These are phyloP conservation scores for Gymnodraco acuticeps DNA, from an alignment of 2,797 vertebrate genomes.

Conservation along the genomic window DNA sequence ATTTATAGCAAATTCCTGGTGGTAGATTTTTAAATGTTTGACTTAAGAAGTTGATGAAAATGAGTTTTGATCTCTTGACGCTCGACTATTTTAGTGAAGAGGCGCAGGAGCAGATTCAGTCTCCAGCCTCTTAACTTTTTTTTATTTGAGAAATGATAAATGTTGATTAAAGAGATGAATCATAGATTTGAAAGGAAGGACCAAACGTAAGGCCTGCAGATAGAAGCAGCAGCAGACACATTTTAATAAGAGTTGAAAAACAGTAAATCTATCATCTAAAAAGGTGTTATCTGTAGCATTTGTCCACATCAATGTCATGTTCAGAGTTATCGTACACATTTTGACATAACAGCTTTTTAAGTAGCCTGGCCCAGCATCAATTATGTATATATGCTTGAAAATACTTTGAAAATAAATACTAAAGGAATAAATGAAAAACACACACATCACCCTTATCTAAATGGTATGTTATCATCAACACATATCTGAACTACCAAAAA, in stretches of 20 bases:
- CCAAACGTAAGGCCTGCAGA: background rate
- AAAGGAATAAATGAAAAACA: conserved; percentile 4
- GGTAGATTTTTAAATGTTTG: background rate
- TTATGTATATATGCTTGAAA: background rate
- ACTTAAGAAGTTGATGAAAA: background rate
- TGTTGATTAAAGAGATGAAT: background rate
- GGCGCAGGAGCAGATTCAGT: background rate
- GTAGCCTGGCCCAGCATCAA: conserved; percentile 10
- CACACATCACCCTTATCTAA: too few species aligned
- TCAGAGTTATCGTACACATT: background rate
- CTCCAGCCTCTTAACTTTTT: background rate
- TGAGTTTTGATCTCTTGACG: background rate
- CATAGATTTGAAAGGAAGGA: conserved; percentile 2
- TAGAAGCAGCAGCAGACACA: background rate
- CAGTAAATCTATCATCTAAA: conserved; percentile 13
- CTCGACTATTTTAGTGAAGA: background rate
- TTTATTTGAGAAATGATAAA: too few species aligned
- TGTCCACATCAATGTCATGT: conserved; percentile 6
- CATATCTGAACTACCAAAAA: background rate
- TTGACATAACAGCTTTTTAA: conserved; percentile 5
- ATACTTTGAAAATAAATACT: conserved; percentile 17
- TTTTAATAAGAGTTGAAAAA: conserved; percentile 17
- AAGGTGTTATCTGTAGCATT: conserved; percentile 24
- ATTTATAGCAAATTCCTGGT: background rate
- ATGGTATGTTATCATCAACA: too few species aligned